Evolutionary conservation across 2,888 invertebrate genomes (phyloP).

Genomic region (Perdita meconis): DNA sequence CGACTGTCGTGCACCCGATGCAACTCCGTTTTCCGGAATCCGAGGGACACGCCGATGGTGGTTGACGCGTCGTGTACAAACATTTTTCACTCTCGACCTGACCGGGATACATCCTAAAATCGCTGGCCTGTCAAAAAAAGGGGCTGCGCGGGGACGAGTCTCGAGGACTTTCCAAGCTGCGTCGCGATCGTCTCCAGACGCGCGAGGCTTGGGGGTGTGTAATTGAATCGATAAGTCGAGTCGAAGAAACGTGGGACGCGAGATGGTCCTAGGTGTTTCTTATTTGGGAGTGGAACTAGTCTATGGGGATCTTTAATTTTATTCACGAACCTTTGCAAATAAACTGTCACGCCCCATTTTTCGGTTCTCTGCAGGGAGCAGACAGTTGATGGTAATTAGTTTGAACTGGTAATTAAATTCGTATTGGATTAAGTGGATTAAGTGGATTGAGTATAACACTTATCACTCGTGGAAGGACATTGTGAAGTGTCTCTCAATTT

Average conservation of each 20-base stretch:
- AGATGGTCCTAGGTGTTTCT: background rate
- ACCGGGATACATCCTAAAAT: constrained; percentile 58
- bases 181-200: constrained; percentile 17
- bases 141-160: constrained; percentile 30
- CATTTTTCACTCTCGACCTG: constrained; percentile 46
- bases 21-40: constrained; percentile 61
- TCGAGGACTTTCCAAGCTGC: constrained; percentile 43
- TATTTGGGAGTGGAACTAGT: background rate
- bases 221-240: constrained; percentile 13
- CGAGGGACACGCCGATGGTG: constrained; percentile 9
- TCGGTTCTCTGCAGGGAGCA: no score
- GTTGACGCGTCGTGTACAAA: constrained; percentile 54
- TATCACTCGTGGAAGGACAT: no score
- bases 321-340: no score
- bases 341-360: no score
- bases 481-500: no score
- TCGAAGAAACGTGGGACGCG: background rate
- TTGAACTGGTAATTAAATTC: no score
- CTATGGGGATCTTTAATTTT: background rate
- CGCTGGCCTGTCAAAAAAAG: constrained; percentile 68
- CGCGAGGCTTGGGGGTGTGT: background rate
- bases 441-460: no score
- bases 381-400: no score
- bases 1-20: constrained; percentile 19
- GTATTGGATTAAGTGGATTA: no score